phyloP scores from a whole-genome alignment of 2,888 invertebrate species.

The Cryptocephalus moraei region DNA sequence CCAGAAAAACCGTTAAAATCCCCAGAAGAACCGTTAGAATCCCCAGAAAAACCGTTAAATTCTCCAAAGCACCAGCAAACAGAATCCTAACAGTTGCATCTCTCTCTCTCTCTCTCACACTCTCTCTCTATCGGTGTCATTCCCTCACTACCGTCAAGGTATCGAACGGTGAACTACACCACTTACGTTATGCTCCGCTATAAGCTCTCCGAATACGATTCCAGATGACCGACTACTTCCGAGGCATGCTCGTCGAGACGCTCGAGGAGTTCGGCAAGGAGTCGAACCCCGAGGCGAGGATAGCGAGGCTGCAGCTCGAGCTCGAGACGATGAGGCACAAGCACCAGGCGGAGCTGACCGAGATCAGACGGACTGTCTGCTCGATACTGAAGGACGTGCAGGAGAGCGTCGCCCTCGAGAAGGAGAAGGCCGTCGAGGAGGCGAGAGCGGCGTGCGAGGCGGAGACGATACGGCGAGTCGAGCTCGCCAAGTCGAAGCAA shows the following conservation, averaged over 20 bases:
- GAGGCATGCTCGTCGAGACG: constrained; percentile 57
- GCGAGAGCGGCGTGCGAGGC: constrained; percentile 54
- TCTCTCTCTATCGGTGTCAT: neutral
- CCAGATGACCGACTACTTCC: constrained; percentile 60
- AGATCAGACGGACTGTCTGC: constrained; percentile 37
- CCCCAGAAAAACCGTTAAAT: no score
- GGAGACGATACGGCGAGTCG: constrained; percentile 62
- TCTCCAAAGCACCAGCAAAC: no score
- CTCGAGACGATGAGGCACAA: constrained; percentile 60
- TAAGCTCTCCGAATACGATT: constrained; percentile 6
- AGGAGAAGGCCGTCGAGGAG: constrained; percentile 53
- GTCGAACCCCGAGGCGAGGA: constrained; percentile 45
- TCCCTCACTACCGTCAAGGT: no score
- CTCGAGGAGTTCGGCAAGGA: constrained; percentile 51
- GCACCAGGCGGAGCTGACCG: constrained; percentile 65
- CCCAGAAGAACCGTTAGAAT: no score
- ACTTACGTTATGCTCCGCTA: no score
- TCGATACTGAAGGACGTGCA: constrained; percentile 33
- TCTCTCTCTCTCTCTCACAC: no score
- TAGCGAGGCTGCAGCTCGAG: constrained; percentile 53
- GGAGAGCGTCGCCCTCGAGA: constrained; percentile 43
- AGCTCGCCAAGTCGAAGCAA: constrained; percentile 75
- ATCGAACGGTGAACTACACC: no score
- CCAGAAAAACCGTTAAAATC: no score
- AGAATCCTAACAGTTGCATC: no score